Conservation (phyloP, 2,888 invertebrate species). For the Stomorhina lunata region DNA sequence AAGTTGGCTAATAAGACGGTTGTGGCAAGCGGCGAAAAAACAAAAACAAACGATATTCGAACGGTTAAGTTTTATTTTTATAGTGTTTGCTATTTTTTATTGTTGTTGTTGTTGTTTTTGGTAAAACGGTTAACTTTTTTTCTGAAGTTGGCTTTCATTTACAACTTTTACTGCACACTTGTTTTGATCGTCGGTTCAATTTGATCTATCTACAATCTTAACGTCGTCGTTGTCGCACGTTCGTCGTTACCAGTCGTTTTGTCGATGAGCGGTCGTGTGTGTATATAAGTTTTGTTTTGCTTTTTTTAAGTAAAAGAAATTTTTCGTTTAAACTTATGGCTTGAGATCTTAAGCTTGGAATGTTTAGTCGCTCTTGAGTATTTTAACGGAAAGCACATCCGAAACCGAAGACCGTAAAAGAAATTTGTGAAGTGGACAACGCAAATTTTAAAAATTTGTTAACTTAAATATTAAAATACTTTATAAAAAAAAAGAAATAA, state of each 20-base stretch:
- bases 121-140: constrained; percentile 43
- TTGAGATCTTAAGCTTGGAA: constrained; percentile 54
- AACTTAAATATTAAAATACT: neutral
- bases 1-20: constrained; percentile 57
- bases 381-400: constrained; percentile 58
- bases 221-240: too few species aligned
- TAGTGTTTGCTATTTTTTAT: neutral
- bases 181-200: constrained; percentile 43
- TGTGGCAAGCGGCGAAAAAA: constrained; percentile 17
- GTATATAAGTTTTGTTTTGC: constrained; percentile 18
- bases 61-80: neutral
- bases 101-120: constrained; percentile 20
- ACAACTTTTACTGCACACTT: constrained; percentile 62
- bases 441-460: constrained; percentile 34
- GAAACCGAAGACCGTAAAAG: neutral
- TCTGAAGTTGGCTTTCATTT: constrained; percentile 37
- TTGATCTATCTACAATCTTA: too few species aligned
- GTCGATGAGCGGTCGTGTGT: constrained; percentile 9
- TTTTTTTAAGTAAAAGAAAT: constrained; percentile 18
- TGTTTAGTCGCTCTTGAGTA: constrained; percentile 60
- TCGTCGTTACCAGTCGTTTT: constrained; percentile 21
- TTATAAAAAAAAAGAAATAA: neutral
- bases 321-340: constrained; percentile 52
- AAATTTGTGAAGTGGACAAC: constrained; percentile 15
- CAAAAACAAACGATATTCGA: neutral